These are phyloP conservation scores for Bactericera cockerelli DNA, from an alignment of 1,140 invertebrate genomes.

Conservation along the genomic window DNA sequence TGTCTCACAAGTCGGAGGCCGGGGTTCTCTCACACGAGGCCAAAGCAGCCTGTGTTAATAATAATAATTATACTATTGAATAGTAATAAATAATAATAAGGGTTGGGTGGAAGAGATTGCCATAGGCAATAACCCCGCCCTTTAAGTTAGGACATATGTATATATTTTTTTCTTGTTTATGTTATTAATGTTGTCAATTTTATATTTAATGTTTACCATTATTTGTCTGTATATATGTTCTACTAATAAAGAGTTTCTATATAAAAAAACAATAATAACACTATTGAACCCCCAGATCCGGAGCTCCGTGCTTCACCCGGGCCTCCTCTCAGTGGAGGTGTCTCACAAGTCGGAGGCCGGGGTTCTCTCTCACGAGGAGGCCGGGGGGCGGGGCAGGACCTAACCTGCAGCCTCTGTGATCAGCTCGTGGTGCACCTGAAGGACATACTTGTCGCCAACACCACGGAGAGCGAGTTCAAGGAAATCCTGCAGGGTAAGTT, in stretches of 20 bases:
- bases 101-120: too few relatives aligned
- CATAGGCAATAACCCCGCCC: too few relatives aligned
- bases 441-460: slow-evolving; percentile 67
- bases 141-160: too few relatives aligned
- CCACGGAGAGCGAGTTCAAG: slow-evolving; percentile 66
- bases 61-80: too few relatives aligned
- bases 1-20: background rate
- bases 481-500: slow-evolving; percentile 44
- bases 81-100: too few relatives aligned
- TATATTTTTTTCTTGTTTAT: too few relatives aligned
- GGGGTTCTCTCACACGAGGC: background rate
- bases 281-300: background rate
- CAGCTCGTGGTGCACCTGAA: slow-evolving; percentile 60
- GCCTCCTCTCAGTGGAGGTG: background rate
- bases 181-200: too few relatives aligned
- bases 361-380: background rate
- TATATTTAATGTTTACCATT: background rate
- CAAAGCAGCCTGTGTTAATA: too few relatives aligned
- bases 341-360: background rate
- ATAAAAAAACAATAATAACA: background rate
- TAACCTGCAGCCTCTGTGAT: slow-evolving; percentile 70
- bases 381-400: slow-evolving; percentile 38
- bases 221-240: background rate
- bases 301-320: background rate
- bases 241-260: too few relatives aligned